Conservation (phyloP, 2,113 vertebrate species). For the Ochotona curzoniae region DNA sequence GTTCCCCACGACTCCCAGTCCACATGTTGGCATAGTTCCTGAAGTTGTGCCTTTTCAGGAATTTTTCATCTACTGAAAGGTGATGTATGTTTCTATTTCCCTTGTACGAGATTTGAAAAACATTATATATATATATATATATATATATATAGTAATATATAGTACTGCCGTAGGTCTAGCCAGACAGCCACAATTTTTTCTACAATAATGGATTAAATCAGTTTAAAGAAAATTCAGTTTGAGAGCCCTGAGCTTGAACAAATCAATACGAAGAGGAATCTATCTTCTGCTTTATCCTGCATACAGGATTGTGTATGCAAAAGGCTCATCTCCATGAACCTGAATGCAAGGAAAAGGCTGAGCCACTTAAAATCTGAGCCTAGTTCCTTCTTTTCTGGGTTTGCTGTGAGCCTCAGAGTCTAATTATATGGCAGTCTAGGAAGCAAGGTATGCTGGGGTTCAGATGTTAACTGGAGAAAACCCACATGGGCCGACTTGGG, state of each 20-base stretch:
- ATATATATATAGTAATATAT: too few relatives aligned
- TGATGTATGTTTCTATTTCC: neutral
- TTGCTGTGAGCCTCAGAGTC: neutral
- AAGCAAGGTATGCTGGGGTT: neutral
- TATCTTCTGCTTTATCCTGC: fast-evolving
- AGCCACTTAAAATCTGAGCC: neutral
- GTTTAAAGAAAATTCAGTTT: neutral
- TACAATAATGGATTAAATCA: neutral
- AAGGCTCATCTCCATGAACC: neutral
- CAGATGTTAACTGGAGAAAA: neutral
- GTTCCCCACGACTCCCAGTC: too few relatives aligned
- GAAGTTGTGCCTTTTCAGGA: neutral
- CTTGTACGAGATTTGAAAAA: neutral
- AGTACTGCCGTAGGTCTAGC: neutral
- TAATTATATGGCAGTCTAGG: neutral
- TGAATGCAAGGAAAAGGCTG: neutral
- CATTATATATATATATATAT: too few relatives aligned
- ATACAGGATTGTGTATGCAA: neutral
- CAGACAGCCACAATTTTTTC: fast-evolving
- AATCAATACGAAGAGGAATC: fast-evolving
- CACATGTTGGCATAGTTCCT: too few relatives aligned
- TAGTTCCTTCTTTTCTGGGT: neutral
- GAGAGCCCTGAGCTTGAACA: neutral
- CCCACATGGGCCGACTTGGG: neutral
- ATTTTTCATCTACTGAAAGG: fast-evolving